Evolutionary conservation across 2,888 invertebrate genomes (phyloP), one percentile per base, ranked within the genome.

Genomic region (Ophion slaviceki): DNA sequence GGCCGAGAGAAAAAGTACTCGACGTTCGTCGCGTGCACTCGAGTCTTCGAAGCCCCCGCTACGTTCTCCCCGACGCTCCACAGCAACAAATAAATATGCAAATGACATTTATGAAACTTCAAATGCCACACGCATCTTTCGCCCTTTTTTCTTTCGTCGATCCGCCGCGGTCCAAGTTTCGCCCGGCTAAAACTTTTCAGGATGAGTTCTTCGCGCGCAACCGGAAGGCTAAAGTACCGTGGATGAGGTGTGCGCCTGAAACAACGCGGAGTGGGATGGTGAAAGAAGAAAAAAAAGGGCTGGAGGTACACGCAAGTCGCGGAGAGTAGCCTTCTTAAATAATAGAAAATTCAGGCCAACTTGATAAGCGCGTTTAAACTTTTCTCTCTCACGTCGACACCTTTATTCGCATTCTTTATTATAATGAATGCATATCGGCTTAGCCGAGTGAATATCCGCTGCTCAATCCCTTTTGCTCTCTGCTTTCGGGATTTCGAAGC

Each of bases 371-470:
- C 87, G 90, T 88, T 90, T 88, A 90, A 91, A 92, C 90, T 91
- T 91, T 91, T 91, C 90, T 91, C 91, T 91, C 89, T 61, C 70
- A 57, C 64, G 67, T 74, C 78, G 32, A 80, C 80, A 91, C 90
- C 89, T 91, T 90, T 90, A 89, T 86, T 91, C 91, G 91, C 92
- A 93, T 93, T 93, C 92, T 92, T 93, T 92, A 92, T 93, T 93
- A 92, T 93, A 93, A 93, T 93, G 92, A 93, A 93, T 93, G 93
- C 92, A 93, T 93, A 93, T 93, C 93, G 93, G 93, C 93, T 93
- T 93, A 93, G 91, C 90, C 89, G 85, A 89, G 86, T 90, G 88
- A 90, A 91, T 92, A 93, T 92, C 71, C 62, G 53, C 66, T 80
- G 8, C 82, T 90, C 87, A 88, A 87, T 88, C 80, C 83, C 59